Base-by-base conservation (phyloP, 2,888 invertebrate genomes). In the Drosophila infuscata region DNA sequence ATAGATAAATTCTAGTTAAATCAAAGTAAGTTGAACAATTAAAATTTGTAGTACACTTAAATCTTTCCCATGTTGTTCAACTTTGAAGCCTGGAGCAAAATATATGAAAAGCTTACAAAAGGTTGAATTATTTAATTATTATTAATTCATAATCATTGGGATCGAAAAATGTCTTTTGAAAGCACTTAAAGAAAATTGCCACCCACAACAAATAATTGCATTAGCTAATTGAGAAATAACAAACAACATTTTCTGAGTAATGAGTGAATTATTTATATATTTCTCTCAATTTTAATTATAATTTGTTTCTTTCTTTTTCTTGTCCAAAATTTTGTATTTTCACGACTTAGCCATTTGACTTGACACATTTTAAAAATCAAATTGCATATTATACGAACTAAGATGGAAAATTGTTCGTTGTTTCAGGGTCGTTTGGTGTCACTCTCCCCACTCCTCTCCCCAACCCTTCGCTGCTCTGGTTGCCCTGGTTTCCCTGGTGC, bases 401-500 rank as follows among this genome's bases (percentile, higher is more conserved):
- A n/a, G 30, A 12, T 5, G 33, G 17, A 32, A 51, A 56, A 12
- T 20, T 35, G 20, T 29, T 17, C 33, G 33, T 15, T 15, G 1
- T 41, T 35, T 63, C 43, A 46, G 64, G 54, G 58, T 30, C 48
- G 12, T 35, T 43, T 20, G 35, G 15, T n/a, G 48, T 46, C 33
- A 25, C 46, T 51, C 58, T 62, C n/a, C 33, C n/a, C 33, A 20
- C n/a, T 2, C 30, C 17, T 7, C 46, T 15, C 12, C 30, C 6
- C 15, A 8, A 20, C 12, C 12, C 46, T 15, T 7, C 8, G n/a
- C 12, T 3, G 36, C 61, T 51, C 33, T 41, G 58, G 83, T 74
- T 85, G 29, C 61, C 52, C 33, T 41, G 58, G 83, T 77, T 85
- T 70, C 69, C 77, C 32, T 65, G 80, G 79, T 63, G 74, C 74